phyloP scores from a whole-genome alignment of 2,888 invertebrate species.

The Tetramorium bicarinatum region DNA sequence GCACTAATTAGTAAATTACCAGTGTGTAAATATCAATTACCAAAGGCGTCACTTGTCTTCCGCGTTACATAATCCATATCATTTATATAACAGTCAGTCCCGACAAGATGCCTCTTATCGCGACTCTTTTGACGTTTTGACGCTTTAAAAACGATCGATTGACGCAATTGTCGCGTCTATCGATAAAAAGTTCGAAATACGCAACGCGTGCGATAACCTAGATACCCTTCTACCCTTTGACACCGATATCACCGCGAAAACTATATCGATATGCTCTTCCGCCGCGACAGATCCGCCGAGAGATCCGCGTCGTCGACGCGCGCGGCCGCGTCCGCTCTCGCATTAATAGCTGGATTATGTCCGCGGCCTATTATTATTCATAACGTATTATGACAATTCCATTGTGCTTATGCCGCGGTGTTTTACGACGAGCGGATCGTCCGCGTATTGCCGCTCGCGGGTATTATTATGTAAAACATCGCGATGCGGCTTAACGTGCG shows the following conservation, averaged over 20 bases:
- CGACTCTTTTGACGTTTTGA: background rate
- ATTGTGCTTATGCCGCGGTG: slow-evolving; percentile 39
- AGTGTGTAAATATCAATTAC: slow-evolving; percentile 45
- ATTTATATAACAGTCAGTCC: background rate
- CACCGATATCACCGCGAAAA: background rate
- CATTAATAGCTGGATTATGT: slow-evolving; percentile 39
- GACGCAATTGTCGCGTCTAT: background rate
- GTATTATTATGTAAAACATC: slow-evolving; percentile 55
- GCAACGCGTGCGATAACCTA: background rate
- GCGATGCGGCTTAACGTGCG: slow-evolving; percentile 49
- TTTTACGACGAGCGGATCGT: slow-evolving; percentile 52
- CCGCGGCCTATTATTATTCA: slow-evolving; percentile 51
- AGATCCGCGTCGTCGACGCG: background rate
- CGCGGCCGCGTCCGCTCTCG: background rate
- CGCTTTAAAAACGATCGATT: background rate
- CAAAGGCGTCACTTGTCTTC: slow-evolving; percentile 27
- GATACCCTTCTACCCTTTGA: background rate
- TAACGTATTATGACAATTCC: slow-evolving; percentile 57
- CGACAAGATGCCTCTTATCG: slow-evolving; percentile 1
- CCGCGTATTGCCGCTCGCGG: slow-evolving; percentile 43
- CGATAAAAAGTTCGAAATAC: slow-evolving; percentile 10
- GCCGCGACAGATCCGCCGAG: background rate
- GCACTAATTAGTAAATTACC: slow-evolving; percentile 46
- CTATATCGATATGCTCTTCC: slow-evolving; percentile 5
- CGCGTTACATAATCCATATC: slow-evolving; percentile 13